These are phyloP conservation scores for Dynastes maya DNA, from an alignment of 2,888 invertebrate genomes.

Conservation along the genomic window DNA sequence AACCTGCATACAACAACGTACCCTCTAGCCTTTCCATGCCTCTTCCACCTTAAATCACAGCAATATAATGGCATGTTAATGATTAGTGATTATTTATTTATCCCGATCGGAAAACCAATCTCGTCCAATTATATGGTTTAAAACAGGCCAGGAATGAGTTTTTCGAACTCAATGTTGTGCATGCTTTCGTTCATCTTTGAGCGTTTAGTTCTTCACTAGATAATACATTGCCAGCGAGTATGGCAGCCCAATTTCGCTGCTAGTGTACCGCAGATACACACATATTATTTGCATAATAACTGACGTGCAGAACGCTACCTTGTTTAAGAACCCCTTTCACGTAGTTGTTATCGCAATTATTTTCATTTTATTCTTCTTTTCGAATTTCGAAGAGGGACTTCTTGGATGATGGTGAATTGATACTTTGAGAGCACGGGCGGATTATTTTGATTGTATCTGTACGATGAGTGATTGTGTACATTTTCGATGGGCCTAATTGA, in stretches of 20 bases:
- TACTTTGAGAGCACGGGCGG: slow-evolving; percentile 5
- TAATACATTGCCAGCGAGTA: background rate
- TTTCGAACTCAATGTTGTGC: slow-evolving; percentile 28
- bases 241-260: no score
- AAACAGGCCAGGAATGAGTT: slow-evolving; percentile 45
- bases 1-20: slow-evolving; percentile 14
- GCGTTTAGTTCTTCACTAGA: background rate
- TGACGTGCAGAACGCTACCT: background rate
- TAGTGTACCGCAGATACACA: background rate
- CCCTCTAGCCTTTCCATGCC: slow-evolving; percentile 4
- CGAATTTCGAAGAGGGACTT: background rate
- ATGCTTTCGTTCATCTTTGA: background rate
- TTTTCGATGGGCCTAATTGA: slow-evolving; percentile 39
- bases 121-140: slow-evolving; percentile 48
- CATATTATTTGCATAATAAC: slow-evolving; percentile 31
- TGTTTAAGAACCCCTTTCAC: slow-evolving; percentile 1
- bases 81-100: slow-evolving; percentile 52
- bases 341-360: background rate
- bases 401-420: slow-evolving; percentile 1
- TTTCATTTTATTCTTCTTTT: background rate
- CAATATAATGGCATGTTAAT: slow-evolving; percentile 47
- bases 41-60: slow-evolving; percentile 34
- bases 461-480: slow-evolving; percentile 18
- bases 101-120: slow-evolving; percentile 49
- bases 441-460: background rate